A percentile compares a stretch with the other conserved stretches of the same genome.
phyloP scores from a whole-genome alignment of 2,888 invertebrate genomes.

The Limnephilus auricula region DNA sequence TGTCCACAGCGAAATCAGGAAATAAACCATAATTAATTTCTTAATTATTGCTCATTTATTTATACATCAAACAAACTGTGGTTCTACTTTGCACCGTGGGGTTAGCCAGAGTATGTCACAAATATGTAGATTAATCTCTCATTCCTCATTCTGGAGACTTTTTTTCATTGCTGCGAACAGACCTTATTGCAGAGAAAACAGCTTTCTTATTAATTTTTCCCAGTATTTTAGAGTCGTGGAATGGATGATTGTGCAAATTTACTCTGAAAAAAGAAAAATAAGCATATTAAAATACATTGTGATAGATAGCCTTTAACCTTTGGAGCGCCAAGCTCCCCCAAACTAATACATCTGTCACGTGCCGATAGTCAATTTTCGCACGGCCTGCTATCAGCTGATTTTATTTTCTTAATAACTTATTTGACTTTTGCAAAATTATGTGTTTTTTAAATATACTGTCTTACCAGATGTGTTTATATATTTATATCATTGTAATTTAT shows the following conservation, averaged over 20 bases:
- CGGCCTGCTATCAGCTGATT: no score
- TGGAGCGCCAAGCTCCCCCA: no score
- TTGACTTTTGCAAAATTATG: no score
- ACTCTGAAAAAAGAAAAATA: constrained; percentile 69
- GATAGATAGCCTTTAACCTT: no score
- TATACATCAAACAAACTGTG: neutral
- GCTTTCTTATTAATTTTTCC: constrained; percentile 74
- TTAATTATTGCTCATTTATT: no score
- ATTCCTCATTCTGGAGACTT: neutral
- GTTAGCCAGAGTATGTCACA: neutral
- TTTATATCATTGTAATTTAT: no score
- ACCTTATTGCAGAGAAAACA: constrained; percentile 72
- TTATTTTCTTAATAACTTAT: no score
- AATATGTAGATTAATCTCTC: neutral
- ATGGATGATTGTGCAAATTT: constrained; percentile 75
- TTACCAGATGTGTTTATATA: no score
- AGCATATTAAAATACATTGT: neutral
- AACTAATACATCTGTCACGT: no score
- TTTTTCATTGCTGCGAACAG: constrained; percentile 67
- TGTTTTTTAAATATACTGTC: no score
- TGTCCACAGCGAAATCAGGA: neutral
- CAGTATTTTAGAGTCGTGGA: constrained; percentile 76
- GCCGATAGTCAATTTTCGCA: no score
- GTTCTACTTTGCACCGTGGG: neutral
- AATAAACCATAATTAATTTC: no score